Conservation (phyloP, 2,797 vertebrate genomes). For the Scleropages formosus region DNA sequence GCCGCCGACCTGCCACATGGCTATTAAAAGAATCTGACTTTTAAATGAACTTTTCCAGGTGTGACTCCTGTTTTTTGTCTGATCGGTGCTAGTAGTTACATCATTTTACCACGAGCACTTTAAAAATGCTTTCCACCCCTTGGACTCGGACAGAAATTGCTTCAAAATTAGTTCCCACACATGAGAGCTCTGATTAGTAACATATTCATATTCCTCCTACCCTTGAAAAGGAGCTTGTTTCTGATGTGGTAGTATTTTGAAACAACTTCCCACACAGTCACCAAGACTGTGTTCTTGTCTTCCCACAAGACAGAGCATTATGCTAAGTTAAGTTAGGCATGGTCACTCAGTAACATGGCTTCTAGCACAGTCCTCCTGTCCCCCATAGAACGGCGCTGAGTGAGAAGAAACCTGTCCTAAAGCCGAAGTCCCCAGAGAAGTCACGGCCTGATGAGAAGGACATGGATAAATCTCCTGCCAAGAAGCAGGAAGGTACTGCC, state of each 20-base stretch:
- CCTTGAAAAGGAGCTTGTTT: neutral
- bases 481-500: conserved; percentile 86
- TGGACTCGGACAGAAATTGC: neutral
- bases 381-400: conserved; percentile 85
- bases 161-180: neutral
- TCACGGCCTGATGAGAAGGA: conserved; percentile 92
- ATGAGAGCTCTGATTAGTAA: neutral
- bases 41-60: no score
- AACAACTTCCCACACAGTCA: neutral
- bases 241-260: neutral
- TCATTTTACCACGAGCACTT: neutral
- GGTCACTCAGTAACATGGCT: neutral
- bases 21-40: no score
- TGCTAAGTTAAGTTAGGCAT: neutral
- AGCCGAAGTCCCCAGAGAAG: conserved; percentile 96
- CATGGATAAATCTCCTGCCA: conserved; percentile 90
- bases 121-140: conserved; percentile 12
- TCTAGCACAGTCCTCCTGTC: neutral
- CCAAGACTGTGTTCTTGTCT: neutral
- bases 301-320: neutral
- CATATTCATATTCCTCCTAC: conserved; percentile 10
- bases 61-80: no score
- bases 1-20: no score
- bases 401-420: conserved; percentile 92
- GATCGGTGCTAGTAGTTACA: no score